These are phyloP conservation scores for Diloba caeruleocephala DNA, from an alignment of 2,888 invertebrate genomes.

Conservation along the genomic window DNA sequence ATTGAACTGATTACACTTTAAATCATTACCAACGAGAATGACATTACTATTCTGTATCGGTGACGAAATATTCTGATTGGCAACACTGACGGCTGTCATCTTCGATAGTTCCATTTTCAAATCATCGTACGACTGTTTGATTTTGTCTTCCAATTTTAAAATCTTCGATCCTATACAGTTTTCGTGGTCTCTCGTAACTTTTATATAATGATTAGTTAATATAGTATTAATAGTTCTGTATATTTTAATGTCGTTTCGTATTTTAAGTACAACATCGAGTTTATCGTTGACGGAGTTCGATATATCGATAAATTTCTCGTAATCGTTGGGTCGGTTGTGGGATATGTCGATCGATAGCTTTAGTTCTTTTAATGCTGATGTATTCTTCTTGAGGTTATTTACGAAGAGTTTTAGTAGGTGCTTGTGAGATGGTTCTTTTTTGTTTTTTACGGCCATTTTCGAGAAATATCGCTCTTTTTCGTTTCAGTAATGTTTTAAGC, in stretches of 20 bases:
- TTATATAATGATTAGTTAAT: constrained; percentile 83
- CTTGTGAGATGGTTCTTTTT: constrained; percentile 66
- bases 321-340: constrained; percentile 60
- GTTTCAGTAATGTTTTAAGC: background rate
- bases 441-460: constrained; percentile 67
- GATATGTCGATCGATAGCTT: constrained; percentile 73
- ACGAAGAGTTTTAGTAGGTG: constrained; percentile 72
- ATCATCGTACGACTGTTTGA: constrained; percentile 75
- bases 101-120: constrained; percentile 72
- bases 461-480: constrained; percentile 5
- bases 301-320: constrained; percentile 75
- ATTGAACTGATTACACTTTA: constrained; percentile 72
- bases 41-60: constrained; percentile 79
- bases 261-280: constrained; percentile 79
- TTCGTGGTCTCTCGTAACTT: constrained; percentile 79
- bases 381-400: constrained; percentile 77
- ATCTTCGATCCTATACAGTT: constrained; percentile 76
- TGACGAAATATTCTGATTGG: constrained; percentile 67
- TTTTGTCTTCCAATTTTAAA: constrained; percentile 74
- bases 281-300: constrained; percentile 81
- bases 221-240: constrained; percentile 84
- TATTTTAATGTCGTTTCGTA: constrained; percentile 84
- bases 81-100: constrained; percentile 67
- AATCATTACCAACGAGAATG: constrained; percentile 74
- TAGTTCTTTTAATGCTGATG: constrained; percentile 74